Conservation (phyloP, 92 coral and sea anemone species). For the Isaurus tuberculatus region DNA sequence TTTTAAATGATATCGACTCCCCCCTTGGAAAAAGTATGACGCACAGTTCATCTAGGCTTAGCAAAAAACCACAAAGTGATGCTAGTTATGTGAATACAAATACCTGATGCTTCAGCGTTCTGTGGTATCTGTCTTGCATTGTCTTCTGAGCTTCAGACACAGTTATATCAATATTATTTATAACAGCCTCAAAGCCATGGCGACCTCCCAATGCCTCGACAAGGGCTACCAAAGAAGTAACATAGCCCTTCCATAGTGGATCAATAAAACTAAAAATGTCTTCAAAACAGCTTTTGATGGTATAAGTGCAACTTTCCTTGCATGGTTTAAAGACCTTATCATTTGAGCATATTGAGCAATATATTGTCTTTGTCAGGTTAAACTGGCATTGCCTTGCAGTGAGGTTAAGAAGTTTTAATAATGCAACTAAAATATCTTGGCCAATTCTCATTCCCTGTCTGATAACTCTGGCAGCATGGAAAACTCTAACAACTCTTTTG, state of each 20-base stretch:
- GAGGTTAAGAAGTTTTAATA: neutral
- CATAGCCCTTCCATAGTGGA: constrained; percentile 26
- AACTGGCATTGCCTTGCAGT: neutral
- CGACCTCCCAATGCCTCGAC: constrained; percentile 14
- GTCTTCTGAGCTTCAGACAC: constrained; percentile 30
- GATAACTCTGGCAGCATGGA: constrained; percentile 2
- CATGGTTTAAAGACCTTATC: neutral
- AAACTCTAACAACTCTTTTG: neutral
- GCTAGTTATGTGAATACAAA: too few species aligned
- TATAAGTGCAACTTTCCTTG: neutral
- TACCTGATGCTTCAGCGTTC: constrained; percentile 4
- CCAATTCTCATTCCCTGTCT: constrained; percentile 4
- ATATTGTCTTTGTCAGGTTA: neutral
- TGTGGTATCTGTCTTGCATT: constrained; percentile 1
- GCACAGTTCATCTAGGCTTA: too few species aligned
- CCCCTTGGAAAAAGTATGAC: too few species aligned
- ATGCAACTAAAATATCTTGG: neutral
- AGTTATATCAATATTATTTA: neutral
- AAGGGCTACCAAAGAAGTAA: constrained; percentile 10
- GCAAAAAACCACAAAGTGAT: too few species aligned
- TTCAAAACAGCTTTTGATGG: neutral
- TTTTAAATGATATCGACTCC: too few species aligned
- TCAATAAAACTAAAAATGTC: neutral
- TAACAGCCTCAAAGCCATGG: constrained; percentile 12
- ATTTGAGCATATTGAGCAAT: constrained; percentile 13